Base-by-base conservation (phyloP, 2,888 invertebrate genomes). In the Acrocyrtus sp. region DNA sequence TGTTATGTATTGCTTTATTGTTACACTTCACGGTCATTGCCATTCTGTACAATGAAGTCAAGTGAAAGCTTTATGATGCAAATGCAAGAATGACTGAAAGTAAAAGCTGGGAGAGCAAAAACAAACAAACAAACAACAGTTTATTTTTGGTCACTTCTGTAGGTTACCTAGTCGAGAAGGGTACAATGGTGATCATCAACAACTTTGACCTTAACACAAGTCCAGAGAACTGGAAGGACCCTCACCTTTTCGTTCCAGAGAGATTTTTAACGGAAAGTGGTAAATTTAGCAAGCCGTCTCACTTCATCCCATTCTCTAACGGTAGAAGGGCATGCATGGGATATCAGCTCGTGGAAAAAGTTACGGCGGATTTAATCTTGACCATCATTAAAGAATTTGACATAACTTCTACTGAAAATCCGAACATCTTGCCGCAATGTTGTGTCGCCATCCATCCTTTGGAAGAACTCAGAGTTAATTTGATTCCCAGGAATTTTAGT, bases 291-390 rank as follows among this genome's bases (percentile, higher is more conserved):
- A 90, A 90, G 80, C 90, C 90, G 0, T 88, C 91, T 0, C 90
- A 92, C 82, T 94, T 94, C 82, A 85, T 94, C 12, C 94, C 94
- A 0, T 95, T 94, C 84, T 92, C 93, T 82, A 92, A 92, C 48
- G 94, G 94, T 0, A 6, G 93, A 91, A 85, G 94, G n/a, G 92
- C 93, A 0, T 94, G 94, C 82, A 91, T 94, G 69, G 94, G 94
- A 0, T 93, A 93, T 82, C 90, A 90, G 43, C 84, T 95, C 53
- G 89, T 94, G 0, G 90, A 91, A 17, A 90, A 91, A 1, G 92
- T 91, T 85, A 89, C 90, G 22, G 80, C 81, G 47, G 77, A 76
- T 10, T 29, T 80, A n/a, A 48, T 81, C 22, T 58, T 69, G 3
- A 43, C 70, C 1, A 76, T 81, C 19, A 41, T 81, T 12, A 65